Conservation (phyloP, 37 sponge, comb jelly and placozoan species). For the Amphimedon queenslandica region DNA sequence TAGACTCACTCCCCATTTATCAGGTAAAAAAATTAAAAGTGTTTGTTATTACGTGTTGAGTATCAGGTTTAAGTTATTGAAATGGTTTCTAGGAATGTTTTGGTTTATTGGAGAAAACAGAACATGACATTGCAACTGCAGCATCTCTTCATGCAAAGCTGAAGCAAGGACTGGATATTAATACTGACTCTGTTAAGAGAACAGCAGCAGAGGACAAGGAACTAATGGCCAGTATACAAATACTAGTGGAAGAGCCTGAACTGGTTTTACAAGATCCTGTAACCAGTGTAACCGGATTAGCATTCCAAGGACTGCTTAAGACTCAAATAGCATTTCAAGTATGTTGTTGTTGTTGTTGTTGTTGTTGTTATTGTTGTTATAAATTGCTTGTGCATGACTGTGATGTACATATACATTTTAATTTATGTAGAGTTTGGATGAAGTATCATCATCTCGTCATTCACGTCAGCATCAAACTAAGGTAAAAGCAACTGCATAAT, state of each 20-base stretch:
- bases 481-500: no score
- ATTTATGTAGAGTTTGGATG: no score
- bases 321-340: slow-evolving; percentile 42
- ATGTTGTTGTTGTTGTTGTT: no score
- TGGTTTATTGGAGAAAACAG: slow-evolving; percentile 58
- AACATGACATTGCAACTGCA: slow-evolving; percentile 40
- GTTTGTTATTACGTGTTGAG: no score
- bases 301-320: slow-evolving; percentile 58
- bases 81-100: slow-evolving; percentile 55
- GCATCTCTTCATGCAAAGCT: slow-evolving; percentile 53
- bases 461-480: no score
- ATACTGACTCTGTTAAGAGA: neutral
- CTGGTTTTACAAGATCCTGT: slow-evolving; percentile 40
- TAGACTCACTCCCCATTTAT: slow-evolving; percentile 45
- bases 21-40: slow-evolving; percentile 20
- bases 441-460: no score
- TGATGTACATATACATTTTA: no score
- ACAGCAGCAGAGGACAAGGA: slow-evolving; percentile 10
- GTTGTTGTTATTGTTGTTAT: no score
- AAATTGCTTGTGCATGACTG: no score
- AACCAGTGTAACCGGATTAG: slow-evolving; percentile 22
- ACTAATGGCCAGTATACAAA: slow-evolving; percentile 20
- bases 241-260: slow-evolving; percentile 46
- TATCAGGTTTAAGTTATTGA: no score
- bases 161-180: slow-evolving; percentile 43